Percentiles rank a stretch among this genome's conserved stretches.
These are phyloP conservation scores for Chrysochloris asiatica DNA, from an alignment of 2,113 vertebrate genomes.

Conservation along the genomic window DNA sequence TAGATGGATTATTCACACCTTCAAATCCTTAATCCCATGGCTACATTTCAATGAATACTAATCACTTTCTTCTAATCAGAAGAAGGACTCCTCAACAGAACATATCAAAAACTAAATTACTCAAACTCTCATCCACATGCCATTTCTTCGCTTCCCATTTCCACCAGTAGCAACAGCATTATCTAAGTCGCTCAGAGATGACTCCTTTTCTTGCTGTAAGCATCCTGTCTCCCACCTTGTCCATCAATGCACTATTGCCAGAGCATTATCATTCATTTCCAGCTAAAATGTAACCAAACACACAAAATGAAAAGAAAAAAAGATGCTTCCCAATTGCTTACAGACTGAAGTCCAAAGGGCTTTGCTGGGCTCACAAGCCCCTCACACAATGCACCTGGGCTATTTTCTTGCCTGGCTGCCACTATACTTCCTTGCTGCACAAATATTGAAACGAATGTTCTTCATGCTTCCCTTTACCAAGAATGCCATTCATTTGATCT, in stretches of 20 bases:
- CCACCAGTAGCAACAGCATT: not conserved
- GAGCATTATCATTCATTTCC: not conserved
- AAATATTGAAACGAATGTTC: not conserved
- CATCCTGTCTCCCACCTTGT: not conserved
- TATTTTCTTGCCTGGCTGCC: not conserved
- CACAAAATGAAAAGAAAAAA: too few relatives aligned
- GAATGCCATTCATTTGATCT: not conserved
- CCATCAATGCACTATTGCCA: not conserved
- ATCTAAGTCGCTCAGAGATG: not conserved
- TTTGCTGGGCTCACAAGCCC: not conserved
- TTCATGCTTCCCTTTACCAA: not conserved
- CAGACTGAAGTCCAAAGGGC: not conserved
- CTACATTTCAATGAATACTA: not conserved
- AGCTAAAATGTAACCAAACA: slow-evolving; percentile 2
- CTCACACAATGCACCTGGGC: too few relatives aligned
- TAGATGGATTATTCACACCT: not conserved
- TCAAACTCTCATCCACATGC: not conserved
- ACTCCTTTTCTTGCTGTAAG: not conserved
- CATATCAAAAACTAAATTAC: not conserved
- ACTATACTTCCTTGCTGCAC: not conserved
- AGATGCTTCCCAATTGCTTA: not conserved
- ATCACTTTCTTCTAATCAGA: not conserved
- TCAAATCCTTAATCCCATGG: not conserved
- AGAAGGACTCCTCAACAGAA: not conserved
- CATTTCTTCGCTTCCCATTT: not conserved